A percentile compares a stretch with the other conserved stretches of the same genome.
Evolutionary conservation across 2,113 vertebrate genomes (phyloP).

Genomic region (Ancistrus triradiatus): DNA sequence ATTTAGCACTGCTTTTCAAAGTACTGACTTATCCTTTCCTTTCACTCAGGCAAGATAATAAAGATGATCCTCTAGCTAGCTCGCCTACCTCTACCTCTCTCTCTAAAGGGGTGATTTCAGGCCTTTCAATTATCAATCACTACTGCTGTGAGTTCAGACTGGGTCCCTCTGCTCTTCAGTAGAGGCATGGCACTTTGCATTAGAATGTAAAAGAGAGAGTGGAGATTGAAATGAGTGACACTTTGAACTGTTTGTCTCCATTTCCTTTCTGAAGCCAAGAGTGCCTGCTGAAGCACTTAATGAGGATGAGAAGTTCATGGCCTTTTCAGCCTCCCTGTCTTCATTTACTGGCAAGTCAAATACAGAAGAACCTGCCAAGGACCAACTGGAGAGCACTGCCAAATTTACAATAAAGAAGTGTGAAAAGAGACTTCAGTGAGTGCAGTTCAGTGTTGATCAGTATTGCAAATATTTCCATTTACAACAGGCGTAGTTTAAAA

Average conservation of each 20-base stretch:
- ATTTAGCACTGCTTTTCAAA: conserved; percentile 56
- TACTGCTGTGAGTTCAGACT: conserved; percentile 53
- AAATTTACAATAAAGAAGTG: neutral
- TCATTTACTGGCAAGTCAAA: conserved; percentile 9
- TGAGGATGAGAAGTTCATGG: conserved; percentile 8
- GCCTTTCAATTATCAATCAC: conserved; percentile 72
- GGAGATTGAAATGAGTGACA: conserved; percentile 57
- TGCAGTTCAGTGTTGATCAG: too few species aligned
- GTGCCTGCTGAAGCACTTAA: conserved; percentile 45
- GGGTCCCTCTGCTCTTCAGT: conserved; percentile 52
- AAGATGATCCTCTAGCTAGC: conserved; percentile 58
- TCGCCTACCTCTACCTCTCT: conserved; percentile 41
- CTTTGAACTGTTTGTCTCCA: conserved; percentile 56
- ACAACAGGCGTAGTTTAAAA: too few species aligned
- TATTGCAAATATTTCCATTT: too few species aligned
- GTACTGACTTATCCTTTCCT: conserved; percentile 54
- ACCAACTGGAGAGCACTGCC: neutral
- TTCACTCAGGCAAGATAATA: conserved; percentile 62
- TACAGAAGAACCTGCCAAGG: neutral
- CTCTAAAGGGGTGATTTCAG: conserved; percentile 61
- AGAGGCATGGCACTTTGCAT: conserved; percentile 60
- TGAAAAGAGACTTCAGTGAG: too few species aligned
- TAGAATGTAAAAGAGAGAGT: conserved; percentile 62
- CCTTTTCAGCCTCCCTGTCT: conserved; percentile 2
- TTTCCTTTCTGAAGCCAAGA: conserved; percentile 51